Percentiles rank a stretch among this genome's conserved stretches.
These are phyloP conservation scores for Brachylomia viminalis DNA, from an alignment of 2,888 invertebrate species.

Conservation along the genomic window DNA sequence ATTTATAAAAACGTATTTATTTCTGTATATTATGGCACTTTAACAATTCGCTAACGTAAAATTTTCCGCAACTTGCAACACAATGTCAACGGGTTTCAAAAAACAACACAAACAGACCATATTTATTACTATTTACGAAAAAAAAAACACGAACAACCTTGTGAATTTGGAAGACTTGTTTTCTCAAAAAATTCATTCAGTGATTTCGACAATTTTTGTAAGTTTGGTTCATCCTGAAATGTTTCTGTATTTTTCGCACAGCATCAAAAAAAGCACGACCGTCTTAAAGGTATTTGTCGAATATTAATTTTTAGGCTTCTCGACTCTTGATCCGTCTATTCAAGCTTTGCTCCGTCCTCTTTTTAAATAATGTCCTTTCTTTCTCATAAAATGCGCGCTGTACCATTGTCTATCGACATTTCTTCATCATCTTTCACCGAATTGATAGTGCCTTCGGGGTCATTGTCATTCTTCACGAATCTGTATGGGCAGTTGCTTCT, in stretches of 20 bases:
- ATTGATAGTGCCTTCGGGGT: constrained; percentile 30
- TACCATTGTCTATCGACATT: background rate
- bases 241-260: too few relatives aligned
- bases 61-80: background rate
- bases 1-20: background rate
- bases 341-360: background rate
- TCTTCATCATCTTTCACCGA: constrained; percentile 17
- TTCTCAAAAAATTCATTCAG: background rate
- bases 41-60: background rate
- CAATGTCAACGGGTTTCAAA: background rate
- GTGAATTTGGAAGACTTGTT: background rate
- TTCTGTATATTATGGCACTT: constrained; percentile 23
- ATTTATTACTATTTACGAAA: background rate
- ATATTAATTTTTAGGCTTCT: background rate
- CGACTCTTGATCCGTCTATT: background rate
- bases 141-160: background rate
- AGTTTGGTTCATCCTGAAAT: constrained; percentile 1
- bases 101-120: background rate
- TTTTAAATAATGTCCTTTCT: background rate
- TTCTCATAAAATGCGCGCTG: constrained; percentile 15
- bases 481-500: constrained; percentile 51
- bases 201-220: background rate
- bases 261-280: background rate
- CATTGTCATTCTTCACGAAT: constrained; percentile 36
- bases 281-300: background rate